Evolutionary conservation across 1,140 invertebrate genomes (phyloP).

Genomic region (Dinoponera quadriceps): DNA sequence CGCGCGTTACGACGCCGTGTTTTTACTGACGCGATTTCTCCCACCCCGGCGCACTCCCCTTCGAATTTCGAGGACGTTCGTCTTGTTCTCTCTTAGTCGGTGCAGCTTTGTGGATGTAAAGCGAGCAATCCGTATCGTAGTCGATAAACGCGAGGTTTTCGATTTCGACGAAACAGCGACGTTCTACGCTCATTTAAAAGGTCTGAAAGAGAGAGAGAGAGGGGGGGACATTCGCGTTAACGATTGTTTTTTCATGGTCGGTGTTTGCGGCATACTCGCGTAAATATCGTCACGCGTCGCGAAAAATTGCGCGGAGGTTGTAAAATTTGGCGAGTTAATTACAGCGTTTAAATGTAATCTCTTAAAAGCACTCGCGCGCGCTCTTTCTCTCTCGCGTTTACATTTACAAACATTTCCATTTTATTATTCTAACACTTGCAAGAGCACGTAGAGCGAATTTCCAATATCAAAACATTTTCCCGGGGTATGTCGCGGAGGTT

Average conservation of each 20-base stretch:
- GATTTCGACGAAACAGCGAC: no score
- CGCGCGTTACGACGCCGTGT: slow-evolving; percentile 48
- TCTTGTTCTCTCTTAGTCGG: no score
- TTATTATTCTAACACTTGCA: slow-evolving; percentile 11
- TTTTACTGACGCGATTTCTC: slow-evolving; percentile 45
- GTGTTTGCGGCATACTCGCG: no score
- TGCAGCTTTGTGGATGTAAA: no score
- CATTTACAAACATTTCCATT: background rate
- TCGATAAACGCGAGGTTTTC: no score
- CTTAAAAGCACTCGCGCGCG: background rate
- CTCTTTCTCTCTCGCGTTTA: background rate
- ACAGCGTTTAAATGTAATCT: background rate
- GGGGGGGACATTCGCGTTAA: background rate
- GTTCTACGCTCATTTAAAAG: no score
- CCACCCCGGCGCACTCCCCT: background rate
- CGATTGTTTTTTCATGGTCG: slow-evolving; percentile 12
- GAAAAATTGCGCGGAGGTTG: background rate
- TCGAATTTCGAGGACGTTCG: slow-evolving; percentile 40
- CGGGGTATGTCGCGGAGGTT: background rate
- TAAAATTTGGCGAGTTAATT: background rate
- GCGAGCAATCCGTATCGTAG: no score
- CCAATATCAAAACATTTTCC: background rate
- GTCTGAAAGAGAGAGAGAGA: no score
- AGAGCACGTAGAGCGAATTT: background rate
- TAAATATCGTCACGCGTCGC: background rate